Percentiles rank a stretch among this genome's conserved stretches.
Conservation (phyloP, 1,140 invertebrate genomes). For the Melitaea cinxia region DNA sequence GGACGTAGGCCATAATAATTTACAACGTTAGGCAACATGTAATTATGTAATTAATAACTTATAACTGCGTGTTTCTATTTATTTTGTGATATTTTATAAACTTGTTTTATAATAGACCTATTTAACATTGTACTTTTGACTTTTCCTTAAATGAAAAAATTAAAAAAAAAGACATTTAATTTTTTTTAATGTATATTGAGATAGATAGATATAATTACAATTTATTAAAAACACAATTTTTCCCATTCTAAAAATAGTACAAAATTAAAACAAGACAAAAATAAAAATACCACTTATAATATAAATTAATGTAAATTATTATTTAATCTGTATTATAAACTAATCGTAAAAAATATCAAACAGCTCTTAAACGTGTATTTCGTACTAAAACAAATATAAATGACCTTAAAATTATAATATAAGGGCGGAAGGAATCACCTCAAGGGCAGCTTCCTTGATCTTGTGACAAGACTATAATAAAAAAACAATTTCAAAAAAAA, state of each 20-base stretch:
- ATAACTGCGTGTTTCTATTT: not conserved
- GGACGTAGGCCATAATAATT: not conserved
- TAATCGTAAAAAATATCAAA: not conserved
- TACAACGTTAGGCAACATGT: not conserved
- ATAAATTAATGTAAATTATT: no score
- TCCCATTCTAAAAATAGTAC: no score
- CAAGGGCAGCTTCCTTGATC: slow-evolving; percentile 38
- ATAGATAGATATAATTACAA: no score
- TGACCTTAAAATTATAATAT: slow-evolving; percentile 3
- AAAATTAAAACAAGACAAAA: no score
- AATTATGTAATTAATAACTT: slow-evolving; percentile 6
- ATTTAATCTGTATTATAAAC: no score
- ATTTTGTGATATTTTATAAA: not conserved
- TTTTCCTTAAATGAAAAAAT: not conserved
- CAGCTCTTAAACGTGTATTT: not conserved
- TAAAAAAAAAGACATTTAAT: not conserved
- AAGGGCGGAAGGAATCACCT: slow-evolving; percentile 24
- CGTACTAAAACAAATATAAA: not conserved
- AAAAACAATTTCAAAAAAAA: not conserved
- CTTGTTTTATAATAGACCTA: not conserved
- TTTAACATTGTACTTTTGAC: not conserved
- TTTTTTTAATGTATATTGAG: not conserved
- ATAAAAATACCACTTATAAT: no score
- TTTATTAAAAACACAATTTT: no score
- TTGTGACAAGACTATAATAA: slow-evolving; percentile 3